These are phyloP conservation scores for Synergus japonicus DNA, from an alignment of 2,888 invertebrate species.

Conservation along the genomic window DNA sequence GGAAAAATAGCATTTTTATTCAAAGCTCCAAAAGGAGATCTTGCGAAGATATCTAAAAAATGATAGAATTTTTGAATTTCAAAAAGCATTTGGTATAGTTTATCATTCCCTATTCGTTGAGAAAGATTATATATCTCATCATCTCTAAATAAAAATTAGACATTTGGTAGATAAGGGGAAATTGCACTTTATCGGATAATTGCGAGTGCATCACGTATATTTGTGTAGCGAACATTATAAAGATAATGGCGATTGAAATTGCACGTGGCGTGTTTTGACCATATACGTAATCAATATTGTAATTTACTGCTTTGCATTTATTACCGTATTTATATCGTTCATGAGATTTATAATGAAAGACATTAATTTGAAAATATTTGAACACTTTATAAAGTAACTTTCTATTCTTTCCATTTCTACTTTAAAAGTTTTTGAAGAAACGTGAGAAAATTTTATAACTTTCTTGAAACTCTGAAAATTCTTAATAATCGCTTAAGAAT, in stretches of 20 bases:
- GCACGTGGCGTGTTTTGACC: not conserved
- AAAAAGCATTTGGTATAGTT: not conserved
- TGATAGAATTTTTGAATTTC: not conserved
- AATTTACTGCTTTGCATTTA: not conserved
- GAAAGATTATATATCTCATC: not conserved
- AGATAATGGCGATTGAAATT: not conserved
- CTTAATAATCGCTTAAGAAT: too few species aligned
- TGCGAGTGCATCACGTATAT: conserved; percentile 7
- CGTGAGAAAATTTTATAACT: too few species aligned
- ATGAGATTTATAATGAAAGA: too few species aligned
- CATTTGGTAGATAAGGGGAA: not conserved
- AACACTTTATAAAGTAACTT: too few species aligned
- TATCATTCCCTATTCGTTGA: too few species aligned
- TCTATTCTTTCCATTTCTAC: too few species aligned
- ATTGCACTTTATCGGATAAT: conserved; percentile 27
- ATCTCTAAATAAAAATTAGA: conserved; percentile 13
- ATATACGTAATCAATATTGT: not conserved
- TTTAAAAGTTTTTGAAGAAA: too few species aligned
- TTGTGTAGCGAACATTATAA: not conserved
- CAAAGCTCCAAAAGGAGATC: not conserved
- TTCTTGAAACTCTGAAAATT: too few species aligned
- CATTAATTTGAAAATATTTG: too few species aligned
- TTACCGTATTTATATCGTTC: not conserved
- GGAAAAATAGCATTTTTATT: not conserved
- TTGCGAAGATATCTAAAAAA: not conserved